Conservation (phyloP, 2,113 vertebrate species). For the Helogale parvula region DNA sequence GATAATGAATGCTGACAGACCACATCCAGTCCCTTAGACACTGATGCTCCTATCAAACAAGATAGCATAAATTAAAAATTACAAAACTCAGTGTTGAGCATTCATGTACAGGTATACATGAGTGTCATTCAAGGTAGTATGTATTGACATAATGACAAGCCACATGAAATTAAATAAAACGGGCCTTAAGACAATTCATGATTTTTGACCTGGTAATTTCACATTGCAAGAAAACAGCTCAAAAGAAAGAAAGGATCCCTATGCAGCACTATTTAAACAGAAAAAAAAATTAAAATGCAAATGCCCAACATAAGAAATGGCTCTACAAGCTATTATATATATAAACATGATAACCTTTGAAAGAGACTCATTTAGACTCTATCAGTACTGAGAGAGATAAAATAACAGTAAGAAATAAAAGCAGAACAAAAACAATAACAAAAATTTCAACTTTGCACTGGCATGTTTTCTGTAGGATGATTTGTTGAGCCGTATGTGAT, state of each 20-base stretch:
- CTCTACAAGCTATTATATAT: neutral
- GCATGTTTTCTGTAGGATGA: neutral
- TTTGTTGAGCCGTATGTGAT: neutral
- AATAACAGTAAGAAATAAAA: neutral
- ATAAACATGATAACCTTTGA: neutral
- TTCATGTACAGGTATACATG: neutral
- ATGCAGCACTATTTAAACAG: neutral
- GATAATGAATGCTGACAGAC: neutral
- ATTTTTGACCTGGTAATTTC: slow-evolving; percentile 34
- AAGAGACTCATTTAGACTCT: neutral
- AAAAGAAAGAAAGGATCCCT: neutral
- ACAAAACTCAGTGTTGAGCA: neutral
- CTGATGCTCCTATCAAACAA: neutral
- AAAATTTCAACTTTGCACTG: neutral
- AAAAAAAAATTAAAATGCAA: neutral
- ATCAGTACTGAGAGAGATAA: neutral
- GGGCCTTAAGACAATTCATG: neutral
- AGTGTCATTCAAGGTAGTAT: neutral
- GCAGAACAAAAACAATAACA: neutral
- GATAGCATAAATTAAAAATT: neutral
- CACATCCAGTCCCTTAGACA: neutral
- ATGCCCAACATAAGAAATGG: neutral
- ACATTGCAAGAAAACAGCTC: slow-evolving; percentile 2
- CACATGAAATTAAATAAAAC: slow-evolving; percentile 41
- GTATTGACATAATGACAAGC: neutral